Conservation (phyloP, 2,888 invertebrate species). For the Mimumesa dahlbomi region DNA sequence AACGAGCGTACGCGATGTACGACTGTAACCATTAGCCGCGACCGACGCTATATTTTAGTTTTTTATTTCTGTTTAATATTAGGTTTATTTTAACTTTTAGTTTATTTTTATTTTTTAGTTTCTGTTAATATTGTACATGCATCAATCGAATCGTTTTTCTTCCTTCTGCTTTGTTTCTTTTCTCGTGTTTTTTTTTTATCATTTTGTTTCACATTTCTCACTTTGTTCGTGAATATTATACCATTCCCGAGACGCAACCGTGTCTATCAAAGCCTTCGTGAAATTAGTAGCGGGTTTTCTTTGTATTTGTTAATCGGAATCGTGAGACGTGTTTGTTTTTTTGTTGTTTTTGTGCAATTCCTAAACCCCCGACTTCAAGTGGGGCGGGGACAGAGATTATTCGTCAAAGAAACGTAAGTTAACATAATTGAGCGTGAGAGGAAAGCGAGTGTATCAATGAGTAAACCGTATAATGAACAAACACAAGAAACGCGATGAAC, state of each 20-base stretch:
- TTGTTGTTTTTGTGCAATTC: conserved; percentile 36
- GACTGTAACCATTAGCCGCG: background rate
- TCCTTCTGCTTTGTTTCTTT: too few species aligned
- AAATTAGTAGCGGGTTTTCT: conserved; percentile 45
- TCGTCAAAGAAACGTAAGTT: conserved; percentile 1
- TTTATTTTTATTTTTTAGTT: background rate
- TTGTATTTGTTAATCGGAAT: background rate
- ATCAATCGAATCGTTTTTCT: conserved; percentile 11
- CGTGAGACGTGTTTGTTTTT: conserved; percentile 1
- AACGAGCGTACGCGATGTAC: conserved; percentile 1
- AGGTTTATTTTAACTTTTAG: background rate
- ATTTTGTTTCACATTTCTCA: too few species aligned
- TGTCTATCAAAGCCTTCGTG: conserved; percentile 41
- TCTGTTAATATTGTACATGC: conserved; percentile 4
- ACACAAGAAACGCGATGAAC: background rate
- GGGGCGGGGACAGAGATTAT: conserved; percentile 11
- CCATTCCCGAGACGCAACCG: conserved; percentile 27
- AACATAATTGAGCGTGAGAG: conserved; percentile 12
- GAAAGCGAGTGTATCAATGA: background rate
- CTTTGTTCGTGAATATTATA: too few species aligned
- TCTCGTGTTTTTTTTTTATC: too few species aligned
- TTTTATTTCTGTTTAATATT: background rate
- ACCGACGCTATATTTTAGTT: background rate
- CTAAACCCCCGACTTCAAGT: conserved; percentile 16
- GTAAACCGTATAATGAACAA: background rate